Evolutionary conservation across 2,797 vertebrate genomes (phyloP).

Genomic region (Ctenochaetus hawaiiensis): DNA sequence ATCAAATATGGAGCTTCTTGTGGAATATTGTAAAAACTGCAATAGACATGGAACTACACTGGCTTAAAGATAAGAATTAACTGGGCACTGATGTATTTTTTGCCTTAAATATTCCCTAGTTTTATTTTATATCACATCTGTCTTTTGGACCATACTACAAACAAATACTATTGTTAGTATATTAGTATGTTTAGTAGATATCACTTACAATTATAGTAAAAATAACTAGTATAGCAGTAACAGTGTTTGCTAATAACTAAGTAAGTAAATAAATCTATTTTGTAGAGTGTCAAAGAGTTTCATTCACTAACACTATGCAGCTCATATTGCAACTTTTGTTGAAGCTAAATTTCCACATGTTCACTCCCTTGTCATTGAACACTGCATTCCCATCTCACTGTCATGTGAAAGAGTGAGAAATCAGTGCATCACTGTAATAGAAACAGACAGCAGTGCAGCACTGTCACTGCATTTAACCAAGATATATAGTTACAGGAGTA

Average conservation of each 20-base stretch:
- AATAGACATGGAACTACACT: neutral
- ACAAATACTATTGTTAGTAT: neutral
- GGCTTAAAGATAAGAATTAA: neutral
- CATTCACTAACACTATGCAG: too few species aligned
- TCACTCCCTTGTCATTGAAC: slow-evolving; percentile 30
- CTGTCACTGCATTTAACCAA: slow-evolving; percentile 65
- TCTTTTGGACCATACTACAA: neutral
- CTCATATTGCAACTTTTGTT: neutral
- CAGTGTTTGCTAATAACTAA: neutral
- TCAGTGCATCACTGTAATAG: slow-evolving; percentile 25
- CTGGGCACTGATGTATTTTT: neutral
- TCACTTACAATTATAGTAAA: neutral
- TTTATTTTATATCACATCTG: neutral
- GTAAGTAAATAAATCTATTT: neutral
- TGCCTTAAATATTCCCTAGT: neutral
- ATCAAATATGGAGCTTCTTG: neutral
- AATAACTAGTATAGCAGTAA: neutral
- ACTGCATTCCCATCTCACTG: slow-evolving; percentile 17
- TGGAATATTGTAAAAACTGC: neutral
- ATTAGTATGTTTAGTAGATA: neutral
- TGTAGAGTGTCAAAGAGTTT: neutral
- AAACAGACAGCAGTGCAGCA: slow-evolving; percentile 47
- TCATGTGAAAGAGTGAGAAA: slow-evolving; percentile 47
- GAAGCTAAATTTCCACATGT: slow-evolving; percentile 25
- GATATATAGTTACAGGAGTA: slow-evolving; percentile 58